Base-by-base conservation (phyloP, 1,140 invertebrate species). In the Magallana gigas region DNA sequence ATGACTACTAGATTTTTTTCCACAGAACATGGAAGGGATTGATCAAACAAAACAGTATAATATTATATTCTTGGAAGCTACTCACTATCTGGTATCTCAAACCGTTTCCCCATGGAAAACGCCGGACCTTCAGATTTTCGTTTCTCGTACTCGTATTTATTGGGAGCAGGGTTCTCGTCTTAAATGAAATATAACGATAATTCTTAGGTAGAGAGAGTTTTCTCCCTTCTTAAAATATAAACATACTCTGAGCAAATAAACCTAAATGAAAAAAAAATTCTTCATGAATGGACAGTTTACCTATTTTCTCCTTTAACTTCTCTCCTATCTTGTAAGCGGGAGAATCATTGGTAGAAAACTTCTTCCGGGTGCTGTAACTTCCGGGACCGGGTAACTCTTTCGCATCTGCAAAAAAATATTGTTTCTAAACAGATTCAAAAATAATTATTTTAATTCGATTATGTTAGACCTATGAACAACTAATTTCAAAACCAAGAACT, bases 101-200 rank as follows among this genome's bases (percentile, higher is more conserved):
- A 85, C 14, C 89, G 59, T 86, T 85, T 89, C 4, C 85, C 91
- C 90, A 91, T 91, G 58, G 88, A 91, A 64, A 91, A 91, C 9
- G 89, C 88, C 1, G 91, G 88, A 3, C 86, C 83, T n/a, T 85
- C 85, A 14, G 83, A 71, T 36, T 60, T 82, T 6, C 88, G 83
- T 8, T 84, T 80, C 57, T 91, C 90, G 16, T 86, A 87, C 23
- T 64, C 57, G 82, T 91, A 91, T 12, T 83, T 76, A 59, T 91
- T 91, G 0, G 91, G 91, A 9, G 87, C 91, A 0, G 91, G 91
- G n/a, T 76, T 56, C 18, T 91, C 88, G 18, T 81, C 91, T 91
- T 82, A 83, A n/a, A 57, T 3, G 23, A 23, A 11, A 58, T 58
- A 57, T 9, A 57, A 1, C 3, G 36, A 6, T 36, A 80, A 1